These are phyloP conservation scores for Triplophysa siluroides DNA, from an alignment of 2,113 vertebrate species.

Conservation along the genomic window DNA sequence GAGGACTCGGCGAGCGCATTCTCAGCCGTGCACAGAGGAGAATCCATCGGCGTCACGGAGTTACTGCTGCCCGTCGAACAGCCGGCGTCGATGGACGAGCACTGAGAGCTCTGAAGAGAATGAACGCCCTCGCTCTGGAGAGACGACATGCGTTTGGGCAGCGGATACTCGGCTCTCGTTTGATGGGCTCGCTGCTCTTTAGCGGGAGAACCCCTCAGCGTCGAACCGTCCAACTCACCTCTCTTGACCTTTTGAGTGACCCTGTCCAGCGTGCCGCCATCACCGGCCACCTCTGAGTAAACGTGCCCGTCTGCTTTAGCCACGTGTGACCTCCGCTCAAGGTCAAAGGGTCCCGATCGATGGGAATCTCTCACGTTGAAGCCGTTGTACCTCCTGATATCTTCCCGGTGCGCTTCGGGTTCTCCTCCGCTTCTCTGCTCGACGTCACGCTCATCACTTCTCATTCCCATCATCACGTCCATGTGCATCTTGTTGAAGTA, in stretches of 20 bases:
- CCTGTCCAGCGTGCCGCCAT: slow-evolving; percentile 75
- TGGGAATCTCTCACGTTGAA: slow-evolving; percentile 85
- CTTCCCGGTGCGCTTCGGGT: slow-evolving; percentile 75
- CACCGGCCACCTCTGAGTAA: slow-evolving; percentile 72
- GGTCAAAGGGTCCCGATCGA: slow-evolving; percentile 85
- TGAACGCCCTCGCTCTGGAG: slow-evolving; percentile 91
- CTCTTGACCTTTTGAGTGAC: slow-evolving; percentile 77
- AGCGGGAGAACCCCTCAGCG: slow-evolving; percentile 78
- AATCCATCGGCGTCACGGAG: slow-evolving; percentile 88
- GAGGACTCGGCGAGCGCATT: slow-evolving; percentile 83
- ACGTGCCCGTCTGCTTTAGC: slow-evolving; percentile 79
- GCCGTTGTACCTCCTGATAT: slow-evolving; percentile 81
- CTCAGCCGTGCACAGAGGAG: slow-evolving; percentile 85
- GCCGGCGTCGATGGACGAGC: slow-evolving; percentile 93
- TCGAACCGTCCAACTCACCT: slow-evolving; percentile 71
- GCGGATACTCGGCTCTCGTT: slow-evolving; percentile 87
- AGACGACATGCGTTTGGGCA: slow-evolving; percentile 92
- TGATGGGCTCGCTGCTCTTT: slow-evolving; percentile 79
- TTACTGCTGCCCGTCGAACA: slow-evolving; percentile 92
- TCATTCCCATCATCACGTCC: slow-evolving; percentile 84
- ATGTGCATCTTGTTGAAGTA: slow-evolving; percentile 95
- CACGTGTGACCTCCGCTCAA: slow-evolving; percentile 86
- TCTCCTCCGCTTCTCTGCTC: slow-evolving; percentile 71
- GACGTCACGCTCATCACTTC: slow-evolving; percentile 75
- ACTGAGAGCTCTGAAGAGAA: slow-evolving; percentile 93